Percentiles rank a stretch among this genome's conserved stretches.
phyloP scores from a whole-genome alignment of 2,797 vertebrate genomes.

The Clamator glandarius region DNA sequence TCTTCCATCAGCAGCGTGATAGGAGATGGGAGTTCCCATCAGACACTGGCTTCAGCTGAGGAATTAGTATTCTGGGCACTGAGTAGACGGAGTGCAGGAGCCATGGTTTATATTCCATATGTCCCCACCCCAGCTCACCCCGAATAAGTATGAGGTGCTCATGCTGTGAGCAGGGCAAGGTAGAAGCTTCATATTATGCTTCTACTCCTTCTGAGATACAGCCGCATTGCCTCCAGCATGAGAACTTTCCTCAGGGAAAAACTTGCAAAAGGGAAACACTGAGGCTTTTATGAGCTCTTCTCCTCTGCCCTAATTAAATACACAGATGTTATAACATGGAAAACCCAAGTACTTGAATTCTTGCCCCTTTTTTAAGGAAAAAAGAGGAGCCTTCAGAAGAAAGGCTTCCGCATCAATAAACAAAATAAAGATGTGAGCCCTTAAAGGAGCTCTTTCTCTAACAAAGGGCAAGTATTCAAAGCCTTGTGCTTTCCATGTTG shows the following conservation, averaged over 20 bases:
- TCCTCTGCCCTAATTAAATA: constrained; percentile 47
- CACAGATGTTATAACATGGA: constrained; percentile 51
- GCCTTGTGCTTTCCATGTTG: constrained; percentile 42
- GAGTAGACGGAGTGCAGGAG: background rate
- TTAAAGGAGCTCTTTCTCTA: constrained; percentile 32
- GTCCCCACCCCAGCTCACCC: background rate
- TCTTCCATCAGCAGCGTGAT: background rate
- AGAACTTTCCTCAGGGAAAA: background rate
- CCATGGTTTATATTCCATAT: background rate
- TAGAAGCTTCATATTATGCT: background rate
- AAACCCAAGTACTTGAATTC: constrained; percentile 35
- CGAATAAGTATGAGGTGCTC: background rate
- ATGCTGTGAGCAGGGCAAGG: background rate
- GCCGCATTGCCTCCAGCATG: background rate
- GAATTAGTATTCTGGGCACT: background rate
- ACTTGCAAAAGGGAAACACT: background rate
- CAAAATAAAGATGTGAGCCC: constrained; percentile 6
- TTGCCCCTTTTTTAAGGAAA: constrained; percentile 38
- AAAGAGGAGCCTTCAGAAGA: constrained; percentile 27
- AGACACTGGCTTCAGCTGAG: background rate
- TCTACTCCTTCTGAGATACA: background rate
- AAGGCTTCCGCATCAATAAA: constrained; percentile 27
- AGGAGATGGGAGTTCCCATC: background rate
- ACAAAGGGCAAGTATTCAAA: constrained; percentile 54
- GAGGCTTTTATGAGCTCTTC: background rate